Conservation (phyloP, 2,888 invertebrate genomes). For the Sericinus montela region DNA sequence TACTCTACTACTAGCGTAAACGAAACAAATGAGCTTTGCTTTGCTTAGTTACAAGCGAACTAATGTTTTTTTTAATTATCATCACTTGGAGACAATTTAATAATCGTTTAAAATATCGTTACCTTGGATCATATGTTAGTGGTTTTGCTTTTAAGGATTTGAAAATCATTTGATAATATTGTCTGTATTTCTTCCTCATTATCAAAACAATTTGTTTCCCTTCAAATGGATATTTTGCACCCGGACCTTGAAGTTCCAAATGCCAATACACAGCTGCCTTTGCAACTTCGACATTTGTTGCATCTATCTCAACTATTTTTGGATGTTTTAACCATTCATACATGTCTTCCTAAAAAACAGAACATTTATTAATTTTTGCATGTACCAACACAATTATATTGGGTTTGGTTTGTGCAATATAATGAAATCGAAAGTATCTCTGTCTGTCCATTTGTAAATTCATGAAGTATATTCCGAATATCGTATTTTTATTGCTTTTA, state of each 20-base stretch:
- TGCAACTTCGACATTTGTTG: slow-evolving; percentile 65
- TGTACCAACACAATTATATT: too few species aligned
- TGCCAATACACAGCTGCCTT: slow-evolving; percentile 72
- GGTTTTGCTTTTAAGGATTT: slow-evolving; percentile 68
- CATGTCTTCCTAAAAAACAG: slow-evolving; percentile 51
- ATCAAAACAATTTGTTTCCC: slow-evolving; percentile 70
- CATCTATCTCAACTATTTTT: slow-evolving; percentile 64
- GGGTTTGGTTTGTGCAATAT: too few species aligned
- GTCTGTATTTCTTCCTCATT: slow-evolving; percentile 71
- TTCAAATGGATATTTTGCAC: slow-evolving; percentile 61
- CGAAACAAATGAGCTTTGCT: too few species aligned
- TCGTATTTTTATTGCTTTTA: too few species aligned
- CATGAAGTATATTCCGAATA: too few species aligned
- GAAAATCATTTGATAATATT: slow-evolving; percentile 73
- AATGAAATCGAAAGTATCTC: too few species aligned
- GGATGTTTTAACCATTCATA: slow-evolving; percentile 74
- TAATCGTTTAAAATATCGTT: slow-evolving; percentile 18
- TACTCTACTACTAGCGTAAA: too few species aligned
- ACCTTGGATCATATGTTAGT: slow-evolving; percentile 70
- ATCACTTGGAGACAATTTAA: too few species aligned
- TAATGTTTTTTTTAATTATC: too few species aligned
- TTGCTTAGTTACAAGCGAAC: too few species aligned
- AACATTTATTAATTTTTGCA: too few species aligned
- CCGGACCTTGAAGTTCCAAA: slow-evolving; percentile 46
- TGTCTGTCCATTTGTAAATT: too few species aligned